Percentiles rank a stretch among this genome's conserved stretches.
Evolutionary conservation across 2,888 invertebrate species (phyloP).

Genomic region (Drosophila borborema): DNA sequence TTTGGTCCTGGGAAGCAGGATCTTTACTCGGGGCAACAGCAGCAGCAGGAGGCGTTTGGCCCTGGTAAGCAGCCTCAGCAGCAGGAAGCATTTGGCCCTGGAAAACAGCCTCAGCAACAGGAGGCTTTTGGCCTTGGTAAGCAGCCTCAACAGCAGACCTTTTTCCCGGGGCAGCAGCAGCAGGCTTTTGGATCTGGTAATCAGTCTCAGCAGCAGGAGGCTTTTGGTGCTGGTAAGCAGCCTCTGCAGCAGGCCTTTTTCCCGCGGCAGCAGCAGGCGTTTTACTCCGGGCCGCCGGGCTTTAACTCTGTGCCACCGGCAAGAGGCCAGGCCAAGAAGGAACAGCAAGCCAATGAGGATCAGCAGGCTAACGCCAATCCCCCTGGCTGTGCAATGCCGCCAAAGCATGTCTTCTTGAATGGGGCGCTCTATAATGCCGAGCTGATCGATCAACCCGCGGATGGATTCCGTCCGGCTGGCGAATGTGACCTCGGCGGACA

Average conservation of each 20-base stretch:
- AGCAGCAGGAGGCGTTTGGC: neutral
- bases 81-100: no score
- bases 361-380: neutral
- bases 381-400: neutral
- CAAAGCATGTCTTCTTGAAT: conserved; percentile 22
- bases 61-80: no score
- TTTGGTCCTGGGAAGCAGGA: no score
- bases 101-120: no score
- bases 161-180: neutral
- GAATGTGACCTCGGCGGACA: neutral
- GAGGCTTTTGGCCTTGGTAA: no score
- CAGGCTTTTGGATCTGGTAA: no score
- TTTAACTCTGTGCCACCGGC: neutral
- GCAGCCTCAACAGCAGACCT: neutral
- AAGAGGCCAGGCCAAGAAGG: neutral
- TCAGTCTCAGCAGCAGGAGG: no score
- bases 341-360: neutral
- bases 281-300: neutral
- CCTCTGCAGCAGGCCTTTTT: neutral
- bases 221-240: neutral
- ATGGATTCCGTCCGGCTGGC: no score
- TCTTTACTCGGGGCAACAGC: neutral
- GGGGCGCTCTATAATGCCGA: conserved; percentile 30
- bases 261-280: no score
- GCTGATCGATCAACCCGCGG: neutral